Evolutionary conservation across 2,888 invertebrate species (phyloP).

Genomic region (Sminthurides aquaticus): DNA sequence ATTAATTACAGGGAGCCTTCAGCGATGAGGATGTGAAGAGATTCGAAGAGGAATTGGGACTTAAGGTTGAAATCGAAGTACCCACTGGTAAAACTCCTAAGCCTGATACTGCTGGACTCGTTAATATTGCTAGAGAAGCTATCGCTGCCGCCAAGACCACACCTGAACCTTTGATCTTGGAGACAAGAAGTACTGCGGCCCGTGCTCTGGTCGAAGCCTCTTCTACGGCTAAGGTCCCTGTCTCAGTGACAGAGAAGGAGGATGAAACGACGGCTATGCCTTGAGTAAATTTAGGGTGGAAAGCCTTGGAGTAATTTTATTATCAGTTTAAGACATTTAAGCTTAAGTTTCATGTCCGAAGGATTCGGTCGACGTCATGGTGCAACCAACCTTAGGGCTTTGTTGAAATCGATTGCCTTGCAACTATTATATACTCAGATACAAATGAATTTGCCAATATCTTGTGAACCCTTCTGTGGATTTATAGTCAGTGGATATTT

Average conservation of each 20-base stretch:
- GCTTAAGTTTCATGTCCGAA: no score
- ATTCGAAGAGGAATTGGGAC: slow-evolving; percentile 27
- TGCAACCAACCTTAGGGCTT: no score
- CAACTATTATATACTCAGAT: no score
- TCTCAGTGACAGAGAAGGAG: background rate
- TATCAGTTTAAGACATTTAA: no score
- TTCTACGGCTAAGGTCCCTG: background rate
- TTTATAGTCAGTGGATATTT: no score
- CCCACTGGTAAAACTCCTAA: slow-evolving; percentile 17
- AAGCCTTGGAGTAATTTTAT: no score
- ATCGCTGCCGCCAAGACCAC: slow-evolving; percentile 21
- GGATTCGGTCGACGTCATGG: no score
- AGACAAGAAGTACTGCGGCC: background rate
- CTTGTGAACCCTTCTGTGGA: no score
- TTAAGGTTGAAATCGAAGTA: slow-evolving; percentile 15
- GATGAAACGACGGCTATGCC: background rate
- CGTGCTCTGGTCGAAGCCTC: background rate
- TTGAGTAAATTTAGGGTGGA: background rate
- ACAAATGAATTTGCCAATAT: no score
- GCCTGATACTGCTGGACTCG: slow-evolving; percentile 24
- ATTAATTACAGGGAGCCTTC: slow-evolving; percentile 23
- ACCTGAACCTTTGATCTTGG: slow-evolving; percentile 18
- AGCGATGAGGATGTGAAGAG: slow-evolving; percentile 20
- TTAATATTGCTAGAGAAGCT: slow-evolving; percentile 23
- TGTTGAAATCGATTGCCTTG: no score